Percentiles rank a stretch among this genome's conserved stretches.
Evolutionary conservation across 1,140 invertebrate genomes (phyloP).

Genomic region (Drosophila trapezifrons): DNA sequence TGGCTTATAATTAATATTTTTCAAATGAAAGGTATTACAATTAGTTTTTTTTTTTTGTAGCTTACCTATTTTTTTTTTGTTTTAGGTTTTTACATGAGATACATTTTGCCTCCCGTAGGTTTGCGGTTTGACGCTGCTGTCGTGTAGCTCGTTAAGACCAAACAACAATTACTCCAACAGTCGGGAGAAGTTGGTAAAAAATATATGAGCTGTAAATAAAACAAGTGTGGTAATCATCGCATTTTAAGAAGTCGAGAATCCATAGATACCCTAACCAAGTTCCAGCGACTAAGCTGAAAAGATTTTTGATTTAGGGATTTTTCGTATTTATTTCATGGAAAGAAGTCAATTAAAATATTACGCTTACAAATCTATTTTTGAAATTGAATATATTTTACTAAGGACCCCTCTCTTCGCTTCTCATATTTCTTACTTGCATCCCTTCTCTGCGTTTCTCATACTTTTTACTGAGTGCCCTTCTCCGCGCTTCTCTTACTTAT

Average conservation of each 20-base stretch:
- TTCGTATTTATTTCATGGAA: too few species aligned
- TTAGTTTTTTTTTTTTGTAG: constrained; percentile 41
- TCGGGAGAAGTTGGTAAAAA: constrained; percentile 22
- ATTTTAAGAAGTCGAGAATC: not conserved
- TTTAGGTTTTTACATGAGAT: constrained; percentile 14
- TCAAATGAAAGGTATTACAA: constrained; percentile 75
- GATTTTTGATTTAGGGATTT: too few species aligned
- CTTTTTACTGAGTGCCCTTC: too few species aligned
- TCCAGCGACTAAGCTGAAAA: too few species aligned
- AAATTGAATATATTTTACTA: too few species aligned
- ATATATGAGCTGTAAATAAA: constrained; percentile 32
- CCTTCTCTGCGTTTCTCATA: too few species aligned
- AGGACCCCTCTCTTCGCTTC: too few species aligned
- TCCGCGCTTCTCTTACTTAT: too few species aligned
- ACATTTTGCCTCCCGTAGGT: constrained; percentile 20
- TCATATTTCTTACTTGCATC: too few species aligned
- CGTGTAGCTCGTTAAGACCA: constrained; percentile 63
- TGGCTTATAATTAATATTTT: constrained; percentile 78
- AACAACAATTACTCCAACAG: constrained; percentile 25
- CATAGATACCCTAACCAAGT: constrained; percentile 2
- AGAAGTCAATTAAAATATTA: too few species aligned
- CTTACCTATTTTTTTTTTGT: constrained; percentile 3
- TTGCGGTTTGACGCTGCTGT: constrained; percentile 74
- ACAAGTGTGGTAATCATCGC: constrained; percentile 32
- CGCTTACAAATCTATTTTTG: too few species aligned